Conservation (phyloP, 2,113 vertebrate genomes). For the Otis tarda region DNA sequence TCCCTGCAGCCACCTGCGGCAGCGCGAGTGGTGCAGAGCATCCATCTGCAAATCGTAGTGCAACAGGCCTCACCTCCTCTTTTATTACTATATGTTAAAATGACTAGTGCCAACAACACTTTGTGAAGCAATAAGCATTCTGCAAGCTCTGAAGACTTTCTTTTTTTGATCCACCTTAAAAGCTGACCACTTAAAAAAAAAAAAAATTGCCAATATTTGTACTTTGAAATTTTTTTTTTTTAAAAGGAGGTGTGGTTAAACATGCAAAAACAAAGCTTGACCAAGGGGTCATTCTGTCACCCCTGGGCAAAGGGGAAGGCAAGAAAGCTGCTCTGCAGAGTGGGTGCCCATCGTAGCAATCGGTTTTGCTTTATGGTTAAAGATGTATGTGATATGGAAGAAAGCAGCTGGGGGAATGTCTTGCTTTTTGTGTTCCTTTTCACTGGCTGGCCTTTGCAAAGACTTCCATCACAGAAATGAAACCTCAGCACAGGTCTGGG, state of each 20-base stretch:
- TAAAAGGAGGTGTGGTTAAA: not conserved
- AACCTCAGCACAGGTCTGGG: not conserved
- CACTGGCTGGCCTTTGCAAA: conserved; percentile 12
- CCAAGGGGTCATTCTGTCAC: not conserved
- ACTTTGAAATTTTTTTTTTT: not conserved
- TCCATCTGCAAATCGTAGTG: not conserved
- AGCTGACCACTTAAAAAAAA: not conserved
- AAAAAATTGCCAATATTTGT: not conserved
- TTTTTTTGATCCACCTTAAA: not conserved
- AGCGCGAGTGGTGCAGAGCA: rapidly evolving
- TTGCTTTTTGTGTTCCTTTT: not conserved
- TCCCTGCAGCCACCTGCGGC: not conserved
- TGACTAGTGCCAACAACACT: not conserved
- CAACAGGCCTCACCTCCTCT: not conserved
- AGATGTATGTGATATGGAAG: not conserved
- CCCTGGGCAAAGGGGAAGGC: not conserved
- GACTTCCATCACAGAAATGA: not conserved
- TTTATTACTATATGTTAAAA: not conserved
- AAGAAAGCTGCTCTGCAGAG: not conserved
- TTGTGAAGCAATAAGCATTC: not conserved
- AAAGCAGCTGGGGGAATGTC: not conserved
- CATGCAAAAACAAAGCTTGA: not conserved
- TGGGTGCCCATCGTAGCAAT: not conserved
- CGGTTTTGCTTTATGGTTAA: not conserved
- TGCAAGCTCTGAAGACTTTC: not conserved